A percentile compares a stretch with the other conserved stretches of the same genome.
These are phyloP conservation scores for Axinella damicornis DNA, from an alignment of 37 sponge, comb jelly and placozoan species.

Conservation along the genomic window DNA sequence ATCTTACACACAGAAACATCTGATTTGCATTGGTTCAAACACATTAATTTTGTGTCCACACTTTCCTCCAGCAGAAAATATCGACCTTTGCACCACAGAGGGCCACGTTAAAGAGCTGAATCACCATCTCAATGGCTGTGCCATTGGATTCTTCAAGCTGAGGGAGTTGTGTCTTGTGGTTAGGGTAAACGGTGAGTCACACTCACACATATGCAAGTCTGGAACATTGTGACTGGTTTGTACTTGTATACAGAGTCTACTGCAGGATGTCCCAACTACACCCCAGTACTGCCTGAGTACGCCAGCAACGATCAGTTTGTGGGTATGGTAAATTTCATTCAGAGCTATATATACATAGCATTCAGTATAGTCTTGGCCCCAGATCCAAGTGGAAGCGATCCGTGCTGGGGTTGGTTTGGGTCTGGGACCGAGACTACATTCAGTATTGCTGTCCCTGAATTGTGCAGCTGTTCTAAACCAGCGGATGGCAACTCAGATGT, in stretches of 20 bases:
- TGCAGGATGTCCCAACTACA: background rate
- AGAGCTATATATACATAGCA: too few species aligned
- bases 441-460: too few species aligned
- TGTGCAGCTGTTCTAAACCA: background rate
- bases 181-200: background rate
- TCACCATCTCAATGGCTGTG: slow-evolving; percentile 4
- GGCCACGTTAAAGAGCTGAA: slow-evolving; percentile 42
- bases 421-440: background rate
- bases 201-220: too few species aligned
- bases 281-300: slow-evolving; percentile 25
- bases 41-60: background rate
- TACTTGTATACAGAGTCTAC: background rate
- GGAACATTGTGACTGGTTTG: too few species aligned
- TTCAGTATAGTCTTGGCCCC: too few species aligned
- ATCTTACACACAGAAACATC: background rate
- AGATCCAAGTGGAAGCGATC: too few species aligned
- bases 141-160: slow-evolving; percentile 17
- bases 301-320: slow-evolving; percentile 13
- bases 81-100: slow-evolving; percentile 30
- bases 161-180: slow-evolving; percentile 58
- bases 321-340: slow-evolving; percentile 14
- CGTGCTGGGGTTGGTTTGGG: too few species aligned
- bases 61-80: background rate
- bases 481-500: background rate
- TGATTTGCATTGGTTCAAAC: too few species aligned